Conservation (phyloP, 2,888 invertebrate species). For the Anagyrus pseudococci region DNA sequence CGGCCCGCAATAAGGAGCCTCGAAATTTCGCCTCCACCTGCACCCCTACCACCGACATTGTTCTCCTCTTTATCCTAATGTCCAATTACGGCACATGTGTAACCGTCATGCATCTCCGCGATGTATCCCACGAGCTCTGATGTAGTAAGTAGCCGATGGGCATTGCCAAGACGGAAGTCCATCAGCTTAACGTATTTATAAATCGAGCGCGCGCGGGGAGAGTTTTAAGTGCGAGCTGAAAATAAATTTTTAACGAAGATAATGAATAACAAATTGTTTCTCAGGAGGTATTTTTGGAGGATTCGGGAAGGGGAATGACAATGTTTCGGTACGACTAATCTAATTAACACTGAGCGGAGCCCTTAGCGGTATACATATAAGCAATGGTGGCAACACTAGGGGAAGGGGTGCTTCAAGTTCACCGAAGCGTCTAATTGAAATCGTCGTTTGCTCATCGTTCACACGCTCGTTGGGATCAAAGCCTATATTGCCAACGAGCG, state of each 20-base stretch:
- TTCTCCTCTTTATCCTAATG: slow-evolving; percentile 36
- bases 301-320: too few species aligned
- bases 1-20: slow-evolving; percentile 14
- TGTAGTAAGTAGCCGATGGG: slow-evolving; percentile 19
- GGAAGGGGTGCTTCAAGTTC: slow-evolving; percentile 20
- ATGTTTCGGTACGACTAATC: slow-evolving; percentile 31
- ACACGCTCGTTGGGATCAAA: too few species aligned
- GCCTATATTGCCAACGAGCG: background rate
- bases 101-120: slow-evolving; percentile 46
- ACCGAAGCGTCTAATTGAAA: slow-evolving; percentile 40
- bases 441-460: slow-evolving; percentile 41
- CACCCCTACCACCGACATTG: slow-evolving; percentile 19
- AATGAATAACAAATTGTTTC: too few species aligned
- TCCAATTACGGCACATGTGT: background rate
- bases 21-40: slow-evolving; percentile 36
- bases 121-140: slow-evolving; percentile 56
- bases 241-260: too few species aligned
- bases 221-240: too few species aligned
- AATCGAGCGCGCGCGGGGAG: too few species aligned
- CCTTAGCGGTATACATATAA: too few species aligned
- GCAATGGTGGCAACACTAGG: background rate
- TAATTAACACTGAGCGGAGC: slow-evolving; percentile 33
- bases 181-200: too few species aligned
- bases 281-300: too few species aligned
- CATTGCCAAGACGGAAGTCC: too few species aligned